phyloP scores from a whole-genome alignment of 2,113 vertebrate genomes.

The Alligator sinensis region DNA sequence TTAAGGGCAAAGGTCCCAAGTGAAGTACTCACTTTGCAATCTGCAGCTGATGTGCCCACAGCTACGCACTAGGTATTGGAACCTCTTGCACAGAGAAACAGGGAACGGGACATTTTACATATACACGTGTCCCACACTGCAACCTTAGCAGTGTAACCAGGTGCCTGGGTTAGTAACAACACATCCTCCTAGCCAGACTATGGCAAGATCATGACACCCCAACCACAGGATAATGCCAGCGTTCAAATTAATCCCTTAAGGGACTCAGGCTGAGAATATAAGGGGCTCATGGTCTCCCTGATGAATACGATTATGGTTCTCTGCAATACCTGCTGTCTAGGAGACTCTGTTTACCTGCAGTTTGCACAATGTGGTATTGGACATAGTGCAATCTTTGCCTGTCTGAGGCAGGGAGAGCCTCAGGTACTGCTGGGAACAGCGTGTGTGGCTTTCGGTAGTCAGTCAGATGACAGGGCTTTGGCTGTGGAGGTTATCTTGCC shows the following conservation, averaged over 20 bases:
- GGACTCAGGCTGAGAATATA: background rate
- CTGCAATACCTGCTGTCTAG: background rate
- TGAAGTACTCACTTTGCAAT: background rate
- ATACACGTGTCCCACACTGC: too few relatives aligned
- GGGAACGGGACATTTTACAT: background rate
- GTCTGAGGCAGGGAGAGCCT: background rate
- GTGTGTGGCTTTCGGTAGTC: fast-evolving
- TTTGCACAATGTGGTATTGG: fast-evolving
- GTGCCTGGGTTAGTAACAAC: background rate
- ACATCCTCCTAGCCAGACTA: background rate
- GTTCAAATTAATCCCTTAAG: background rate
- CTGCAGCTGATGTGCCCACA: background rate
- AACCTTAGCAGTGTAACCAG: background rate
- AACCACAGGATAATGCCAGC: background rate
- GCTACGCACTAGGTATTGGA: background rate
- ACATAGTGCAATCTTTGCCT: background rate
- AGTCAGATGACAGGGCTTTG: background rate
- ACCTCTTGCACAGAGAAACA: background rate
- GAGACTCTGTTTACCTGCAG: fast-evolving
- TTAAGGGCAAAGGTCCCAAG: too few relatives aligned
- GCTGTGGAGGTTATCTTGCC: background rate
- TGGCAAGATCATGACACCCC: background rate
- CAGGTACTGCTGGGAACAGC: too few relatives aligned
- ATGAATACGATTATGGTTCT: background rate
- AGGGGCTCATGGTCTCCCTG: background rate